A percentile compares a stretch with the other conserved stretches of the same genome.
Conservation (phyloP, 2,888 invertebrate species). For the Galeopsomyia nigrocyanea region DNA sequence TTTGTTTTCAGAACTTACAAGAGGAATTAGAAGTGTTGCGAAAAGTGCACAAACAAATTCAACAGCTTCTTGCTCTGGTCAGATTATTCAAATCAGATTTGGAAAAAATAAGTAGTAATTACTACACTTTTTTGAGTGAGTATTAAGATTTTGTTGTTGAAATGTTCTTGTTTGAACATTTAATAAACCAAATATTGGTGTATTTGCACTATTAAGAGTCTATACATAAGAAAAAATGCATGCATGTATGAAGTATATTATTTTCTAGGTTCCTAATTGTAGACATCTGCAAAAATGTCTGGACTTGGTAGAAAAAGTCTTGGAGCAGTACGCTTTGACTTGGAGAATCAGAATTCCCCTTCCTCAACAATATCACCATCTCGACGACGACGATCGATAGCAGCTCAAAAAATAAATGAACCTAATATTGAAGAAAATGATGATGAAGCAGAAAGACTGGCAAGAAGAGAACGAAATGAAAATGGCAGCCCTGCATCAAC, state of each 20-base stretch:
- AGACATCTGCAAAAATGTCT: constrained; percentile 27
- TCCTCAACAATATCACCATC: constrained; percentile 49
- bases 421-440: constrained; percentile 55
- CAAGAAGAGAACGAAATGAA: constrained; percentile 49
- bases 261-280: background rate
- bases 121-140: constrained; percentile 32
- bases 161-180: too few species aligned
- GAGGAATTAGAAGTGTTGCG: constrained; percentile 49
- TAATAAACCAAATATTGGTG: too few species aligned
- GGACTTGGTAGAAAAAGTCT: constrained; percentile 44
- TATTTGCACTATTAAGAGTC: too few species aligned
- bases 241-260: background rate
- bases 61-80: constrained; percentile 49
- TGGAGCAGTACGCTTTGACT: constrained; percentile 40
- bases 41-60: constrained; percentile 49
- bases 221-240: too few species aligned
- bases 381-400: constrained; percentile 54
- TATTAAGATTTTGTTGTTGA: background rate
- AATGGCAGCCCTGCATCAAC: constrained; percentile 31
- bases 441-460: constrained; percentile 59
- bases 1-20: constrained; percentile 29
- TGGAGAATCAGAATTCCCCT: constrained; percentile 16
- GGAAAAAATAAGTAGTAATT: constrained; percentile 51
- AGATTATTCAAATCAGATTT: constrained; percentile 50
- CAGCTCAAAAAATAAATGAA: constrained; percentile 37